Conservation (phyloP, 2,888 invertebrate species). For the Gastrophysa polygoni region DNA sequence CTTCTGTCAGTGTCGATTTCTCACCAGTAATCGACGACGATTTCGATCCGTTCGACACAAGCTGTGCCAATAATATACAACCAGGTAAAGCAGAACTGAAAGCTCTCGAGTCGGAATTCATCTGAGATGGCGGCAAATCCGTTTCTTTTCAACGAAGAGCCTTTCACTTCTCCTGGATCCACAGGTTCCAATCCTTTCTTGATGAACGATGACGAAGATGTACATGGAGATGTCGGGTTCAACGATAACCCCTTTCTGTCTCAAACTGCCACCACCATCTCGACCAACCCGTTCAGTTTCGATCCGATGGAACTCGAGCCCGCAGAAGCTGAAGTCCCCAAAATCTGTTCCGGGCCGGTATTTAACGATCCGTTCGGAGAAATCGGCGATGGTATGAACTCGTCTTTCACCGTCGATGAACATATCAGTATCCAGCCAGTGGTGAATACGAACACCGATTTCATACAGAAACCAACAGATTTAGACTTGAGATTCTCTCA, state of each 20-base stretch:
- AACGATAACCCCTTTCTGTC: slow-evolving; percentile 75
- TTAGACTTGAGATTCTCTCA: slow-evolving; percentile 56
- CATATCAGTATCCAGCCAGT: slow-evolving; percentile 15
- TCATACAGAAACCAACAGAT: slow-evolving; percentile 57
- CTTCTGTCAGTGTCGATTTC: slow-evolving; percentile 48
- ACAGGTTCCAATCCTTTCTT: slow-evolving; percentile 74
- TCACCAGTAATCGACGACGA: slow-evolving; percentile 61
- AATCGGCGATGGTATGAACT: background rate
- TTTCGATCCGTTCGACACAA: slow-evolving; percentile 84
- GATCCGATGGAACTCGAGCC: slow-evolving; percentile 56
- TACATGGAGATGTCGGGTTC: slow-evolving; percentile 43
- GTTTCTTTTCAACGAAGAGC: slow-evolving; percentile 76
- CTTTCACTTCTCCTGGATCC: slow-evolving; percentile 60
- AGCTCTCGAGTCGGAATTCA: slow-evolving; percentile 77
- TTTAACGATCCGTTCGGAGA: slow-evolving; percentile 11
- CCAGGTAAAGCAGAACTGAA: slow-evolving; percentile 81
- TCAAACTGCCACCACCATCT: slow-evolving; percentile 45
- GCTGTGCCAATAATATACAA: slow-evolving; percentile 73
- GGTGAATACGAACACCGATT: slow-evolving; percentile 11
- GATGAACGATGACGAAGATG: slow-evolving; percentile 57
- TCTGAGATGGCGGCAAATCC: slow-evolving; percentile 70
- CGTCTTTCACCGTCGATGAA: slow-evolving; percentile 24
- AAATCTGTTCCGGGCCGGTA: background rate
- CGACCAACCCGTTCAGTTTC: slow-evolving; percentile 72
- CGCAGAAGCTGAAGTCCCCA: slow-evolving; percentile 44